These are phyloP conservation scores for Ctenosaura bakeri DNA, from an alignment of 2,797 vertebrate species.

Conservation along the genomic window DNA sequence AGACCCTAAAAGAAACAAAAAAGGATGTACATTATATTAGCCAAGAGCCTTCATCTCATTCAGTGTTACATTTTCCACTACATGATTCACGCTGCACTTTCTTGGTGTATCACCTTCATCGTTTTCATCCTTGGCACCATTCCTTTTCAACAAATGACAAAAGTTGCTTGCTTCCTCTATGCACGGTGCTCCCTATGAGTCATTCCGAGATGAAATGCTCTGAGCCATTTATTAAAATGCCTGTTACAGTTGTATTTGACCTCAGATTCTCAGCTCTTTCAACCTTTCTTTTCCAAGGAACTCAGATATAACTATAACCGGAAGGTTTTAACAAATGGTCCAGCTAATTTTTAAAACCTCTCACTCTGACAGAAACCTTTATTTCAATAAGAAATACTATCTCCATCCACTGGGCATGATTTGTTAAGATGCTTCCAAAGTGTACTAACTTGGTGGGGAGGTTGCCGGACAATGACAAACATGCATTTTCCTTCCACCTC, in stretches of 20 bases:
- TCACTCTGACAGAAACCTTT: background rate
- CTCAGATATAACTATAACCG: background rate
- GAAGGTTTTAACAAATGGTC: background rate
- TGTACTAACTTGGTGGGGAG: background rate
- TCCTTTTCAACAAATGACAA: conserved; percentile 62
- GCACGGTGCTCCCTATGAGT: conserved; percentile 30
- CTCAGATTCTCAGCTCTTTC: background rate
- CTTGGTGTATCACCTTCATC: conserved; percentile 29
- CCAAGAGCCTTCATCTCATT: conserved; percentile 41
- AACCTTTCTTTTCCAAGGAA: conserved; percentile 19
- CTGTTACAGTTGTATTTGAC: conserved; percentile 51
- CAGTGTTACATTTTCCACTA: conserved; percentile 46
- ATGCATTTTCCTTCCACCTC: background rate
- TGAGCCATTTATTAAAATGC: background rate
- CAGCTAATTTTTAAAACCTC: background rate
- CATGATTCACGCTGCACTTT: conserved; percentile 49
- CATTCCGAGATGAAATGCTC: conserved; percentile 31
- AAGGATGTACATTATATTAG: conserved; percentile 50
- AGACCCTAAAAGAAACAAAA: conserved; percentile 25
- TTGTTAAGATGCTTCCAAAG: background rate
- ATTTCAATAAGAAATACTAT: background rate
- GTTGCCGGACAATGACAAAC: background rate
- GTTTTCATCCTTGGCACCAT: conserved; percentile 51
- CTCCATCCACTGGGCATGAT: background rate
- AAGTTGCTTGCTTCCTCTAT: conserved; percentile 30